Percentiles rank a stretch among this genome's conserved stretches.
These are phyloP conservation scores for Drosophila guanche DNA, from an alignment of 1,140 invertebrate species.

Conservation along the genomic window DNA sequence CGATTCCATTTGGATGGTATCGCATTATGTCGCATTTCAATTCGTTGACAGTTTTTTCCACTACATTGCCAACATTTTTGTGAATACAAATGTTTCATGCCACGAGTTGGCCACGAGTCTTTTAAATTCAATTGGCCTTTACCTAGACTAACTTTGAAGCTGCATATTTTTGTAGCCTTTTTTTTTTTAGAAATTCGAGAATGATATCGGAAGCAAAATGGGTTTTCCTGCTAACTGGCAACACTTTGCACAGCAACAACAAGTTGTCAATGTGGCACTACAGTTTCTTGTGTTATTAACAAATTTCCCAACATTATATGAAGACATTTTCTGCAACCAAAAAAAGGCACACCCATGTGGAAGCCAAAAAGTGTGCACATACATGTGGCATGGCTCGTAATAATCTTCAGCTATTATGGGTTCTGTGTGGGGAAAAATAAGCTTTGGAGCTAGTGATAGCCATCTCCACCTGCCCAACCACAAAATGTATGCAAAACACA, in stretches of 20 bases:
- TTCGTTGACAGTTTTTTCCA: too few species aligned
- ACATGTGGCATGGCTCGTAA: slow-evolving; percentile 13
- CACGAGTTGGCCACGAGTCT: too few species aligned
- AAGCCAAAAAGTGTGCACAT: not conserved
- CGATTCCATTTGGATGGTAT: too few species aligned
- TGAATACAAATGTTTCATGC: too few species aligned
- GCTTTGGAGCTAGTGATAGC: slow-evolving; percentile 35
- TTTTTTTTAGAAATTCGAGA: too few species aligned
- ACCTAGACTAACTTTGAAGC: too few species aligned
- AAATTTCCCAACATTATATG: slow-evolving; percentile 43
- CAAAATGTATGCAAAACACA: slow-evolving; percentile 74
- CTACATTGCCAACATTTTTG: too few species aligned
- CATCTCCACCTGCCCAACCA: not conserved
- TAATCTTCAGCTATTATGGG: slow-evolving; percentile 51
- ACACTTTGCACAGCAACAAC: not conserved
- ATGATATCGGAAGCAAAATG: too few species aligned
- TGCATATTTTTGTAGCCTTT: too few species aligned
- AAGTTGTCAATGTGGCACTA: not conserved
- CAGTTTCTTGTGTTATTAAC: slow-evolving; percentile 20
- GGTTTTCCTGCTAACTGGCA: not conserved
- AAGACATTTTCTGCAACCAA: not conserved
- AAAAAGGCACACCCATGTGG: too few species aligned
- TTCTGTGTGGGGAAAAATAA: slow-evolving; percentile 19
- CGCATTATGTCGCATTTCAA: too few species aligned
- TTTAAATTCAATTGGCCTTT: too few species aligned